Conservation (phyloP, 30 jellyfish, hydroid and myxozoan species). For the Clytia hemisphaerica region DNA sequence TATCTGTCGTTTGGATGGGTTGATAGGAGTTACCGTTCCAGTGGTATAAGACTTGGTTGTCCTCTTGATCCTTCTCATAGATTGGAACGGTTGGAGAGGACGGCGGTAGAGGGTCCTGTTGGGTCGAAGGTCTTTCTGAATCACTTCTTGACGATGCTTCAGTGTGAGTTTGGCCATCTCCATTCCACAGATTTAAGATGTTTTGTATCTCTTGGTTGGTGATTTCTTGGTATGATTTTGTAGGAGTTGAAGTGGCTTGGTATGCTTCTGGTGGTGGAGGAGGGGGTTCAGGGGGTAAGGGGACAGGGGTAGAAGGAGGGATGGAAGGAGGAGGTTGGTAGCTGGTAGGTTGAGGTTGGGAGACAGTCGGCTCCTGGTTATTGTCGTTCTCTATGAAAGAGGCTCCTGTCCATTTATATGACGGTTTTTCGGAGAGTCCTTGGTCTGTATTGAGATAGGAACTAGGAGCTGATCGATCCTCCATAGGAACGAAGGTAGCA, state of each 20-base stretch:
- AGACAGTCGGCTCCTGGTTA: no score
- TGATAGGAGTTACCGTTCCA: constrained; percentile 22
- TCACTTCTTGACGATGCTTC: not conserved
- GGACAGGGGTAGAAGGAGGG: no score
- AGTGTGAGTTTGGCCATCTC: not conserved
- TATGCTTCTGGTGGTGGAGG: no score
- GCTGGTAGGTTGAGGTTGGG: no score
- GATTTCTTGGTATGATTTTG: no score
- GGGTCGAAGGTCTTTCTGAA: not conserved
- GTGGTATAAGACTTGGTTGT: not conserved
- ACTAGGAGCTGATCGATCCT: not conserved
- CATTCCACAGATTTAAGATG: constrained; percentile 29
- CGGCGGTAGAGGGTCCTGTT: not conserved
- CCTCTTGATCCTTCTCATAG: not conserved
- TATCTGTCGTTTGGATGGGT: not conserved
- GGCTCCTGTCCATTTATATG: constrained; percentile 23
- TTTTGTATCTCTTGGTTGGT: constrained; percentile 16
- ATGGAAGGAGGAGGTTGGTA: no score
- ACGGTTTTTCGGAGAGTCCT: constrained; percentile 6
- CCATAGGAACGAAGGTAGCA: constrained; percentile 12
- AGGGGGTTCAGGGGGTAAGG: no score
- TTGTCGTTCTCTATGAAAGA: constrained; percentile 11
- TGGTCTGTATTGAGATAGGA: constrained; percentile 7
- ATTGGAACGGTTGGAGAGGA: not conserved
- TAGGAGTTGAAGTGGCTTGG: no score